Evolutionary conservation across 2,888 invertebrate species (phyloP), one percentile per base, ranked within the genome.

Genomic region (Nezara viridula): DNA sequence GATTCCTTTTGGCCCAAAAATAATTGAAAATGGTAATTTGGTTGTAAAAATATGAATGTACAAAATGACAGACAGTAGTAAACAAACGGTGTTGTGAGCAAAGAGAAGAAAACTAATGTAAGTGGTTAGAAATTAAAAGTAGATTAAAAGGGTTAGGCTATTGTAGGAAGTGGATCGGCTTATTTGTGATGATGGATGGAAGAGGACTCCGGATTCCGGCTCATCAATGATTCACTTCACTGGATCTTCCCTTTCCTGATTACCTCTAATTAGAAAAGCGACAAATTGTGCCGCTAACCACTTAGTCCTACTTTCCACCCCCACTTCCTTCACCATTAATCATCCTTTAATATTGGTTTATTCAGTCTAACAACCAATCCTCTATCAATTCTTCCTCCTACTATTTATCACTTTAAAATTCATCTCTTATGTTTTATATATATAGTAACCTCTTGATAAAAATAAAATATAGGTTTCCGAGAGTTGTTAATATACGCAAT

Each of bases 281-380:
- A 77, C 66, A 88, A 77, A 88, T 77, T 60, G 66, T 88, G 5
- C 87, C 87, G 10, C 55, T 27, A 60, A 66, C 87, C 87, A 66
- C 88, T 88, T 49, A 88, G 91, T 81, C 89, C 90, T 90, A 89
- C 90, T 52, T 86, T 85, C 89, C 89, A 90, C 89, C 86, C 89
- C 50, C 89, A 89, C 88, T 88, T 85, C 89, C 87, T 86, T 55
- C 89, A 86, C 89, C 90, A 89, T 88, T 89, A 89, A 89, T 90
- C 90, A 90, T 88, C 88, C 88, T 88, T 90, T 86, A 89, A 44
- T 81, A 81, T 81, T 81, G 40, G 44, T 81, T 81, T 44, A 81
- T 81, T 81, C 40, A 32, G 1, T 81, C 81, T 81, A 44, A 81
- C 44, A 21, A 81, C 81, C 81, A 44, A 89, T 90, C 89, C 44